Conservation (phyloP, 2,797 vertebrate species). For the Spinus olivaceus region DNA sequence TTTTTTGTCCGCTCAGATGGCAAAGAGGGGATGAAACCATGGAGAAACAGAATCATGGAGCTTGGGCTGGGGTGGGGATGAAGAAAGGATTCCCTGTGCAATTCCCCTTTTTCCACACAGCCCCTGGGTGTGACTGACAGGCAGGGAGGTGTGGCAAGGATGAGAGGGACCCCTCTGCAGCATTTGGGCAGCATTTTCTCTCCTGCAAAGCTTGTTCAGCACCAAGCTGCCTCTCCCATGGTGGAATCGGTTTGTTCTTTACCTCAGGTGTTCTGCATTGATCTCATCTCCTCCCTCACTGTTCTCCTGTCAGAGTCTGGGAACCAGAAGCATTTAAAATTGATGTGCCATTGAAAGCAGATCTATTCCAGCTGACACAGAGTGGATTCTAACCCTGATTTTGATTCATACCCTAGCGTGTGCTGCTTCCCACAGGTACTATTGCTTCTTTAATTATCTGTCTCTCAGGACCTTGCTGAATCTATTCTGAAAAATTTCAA, state of each 20-base stretch:
- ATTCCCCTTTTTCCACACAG: neutral
- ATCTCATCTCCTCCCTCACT: neutral
- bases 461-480: neutral
- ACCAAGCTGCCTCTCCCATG: neutral
- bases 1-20: neutral
- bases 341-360: neutral
- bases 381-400: neutral
- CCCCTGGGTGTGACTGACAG: neutral
- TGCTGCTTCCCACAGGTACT: neutral
- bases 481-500: neutral
- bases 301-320: neutral
- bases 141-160: neutral
- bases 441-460: neutral
- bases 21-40: neutral
- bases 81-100: neutral
- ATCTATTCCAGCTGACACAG: neutral
- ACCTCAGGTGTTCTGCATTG: neutral
- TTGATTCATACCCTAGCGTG: neutral
- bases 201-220: neutral
- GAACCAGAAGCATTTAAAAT: neutral
- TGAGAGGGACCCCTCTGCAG: neutral
- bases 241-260: neutral
- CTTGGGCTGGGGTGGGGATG: neutral
- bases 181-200: neutral
- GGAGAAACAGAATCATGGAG: neutral